A percentile compares a stretch with the other conserved stretches of the same genome.
Evolutionary conservation across 1,140 invertebrate genomes (phyloP).

Genomic region (Bombyx mandarina): DNA sequence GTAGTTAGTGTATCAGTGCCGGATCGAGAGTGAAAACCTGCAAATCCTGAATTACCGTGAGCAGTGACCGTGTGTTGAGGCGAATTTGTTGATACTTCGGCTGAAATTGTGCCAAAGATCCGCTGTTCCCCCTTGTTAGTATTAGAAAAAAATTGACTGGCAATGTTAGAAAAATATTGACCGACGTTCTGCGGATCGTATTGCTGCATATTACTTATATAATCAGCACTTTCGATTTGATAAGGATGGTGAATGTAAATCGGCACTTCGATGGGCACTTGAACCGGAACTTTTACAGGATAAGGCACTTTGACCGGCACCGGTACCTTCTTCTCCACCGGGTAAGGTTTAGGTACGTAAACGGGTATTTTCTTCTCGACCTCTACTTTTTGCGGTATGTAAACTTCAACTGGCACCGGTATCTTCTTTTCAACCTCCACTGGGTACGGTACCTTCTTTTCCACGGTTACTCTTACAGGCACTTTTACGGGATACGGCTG

Average conservation of each 20-base stretch:
- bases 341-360: conserved; percentile 73
- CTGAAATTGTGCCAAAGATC: not conserved
- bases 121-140: not conserved
- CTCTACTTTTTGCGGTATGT: conserved; percentile 60
- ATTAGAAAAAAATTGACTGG: conserved; percentile 2
- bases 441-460: conserved; percentile 71
- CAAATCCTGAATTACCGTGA: conserved; percentile 40
- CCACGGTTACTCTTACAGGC: conserved; percentile 64
- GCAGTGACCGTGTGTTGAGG: conserved; percentile 37
- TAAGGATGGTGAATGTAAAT: conserved; percentile 43
- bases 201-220: not conserved
- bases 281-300: conserved; percentile 63
- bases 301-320: conserved; percentile 72
- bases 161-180: not conserved
- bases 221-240: conserved; percentile 17
- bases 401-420: conserved; percentile 57
- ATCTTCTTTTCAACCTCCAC: conserved; percentile 70
- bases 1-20: conserved; percentile 30
- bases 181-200: not conserved
- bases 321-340: conserved; percentile 77
- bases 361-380: conserved; percentile 76
- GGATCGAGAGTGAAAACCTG: conserved; percentile 37
- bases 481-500: conserved; percentile 65
- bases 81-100: conserved; percentile 14
- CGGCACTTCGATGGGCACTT: conserved; percentile 55